These are phyloP conservation scores for Fregata magnificens DNA, from an alignment of 2,113 vertebrate species.

Conservation along the genomic window DNA sequence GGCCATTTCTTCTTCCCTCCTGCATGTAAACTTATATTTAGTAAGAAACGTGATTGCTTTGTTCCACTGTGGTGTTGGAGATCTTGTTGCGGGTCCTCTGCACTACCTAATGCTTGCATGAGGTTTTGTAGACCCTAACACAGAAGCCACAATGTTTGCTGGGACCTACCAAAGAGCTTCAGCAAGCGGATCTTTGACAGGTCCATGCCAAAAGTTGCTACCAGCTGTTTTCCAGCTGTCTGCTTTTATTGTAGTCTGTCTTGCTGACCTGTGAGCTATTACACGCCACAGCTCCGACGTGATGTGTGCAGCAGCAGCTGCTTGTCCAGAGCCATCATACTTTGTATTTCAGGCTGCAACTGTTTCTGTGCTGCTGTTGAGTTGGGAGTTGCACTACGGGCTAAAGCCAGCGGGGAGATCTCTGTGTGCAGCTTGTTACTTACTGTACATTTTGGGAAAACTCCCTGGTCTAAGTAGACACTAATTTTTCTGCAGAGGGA, in stretches of 20 bases:
- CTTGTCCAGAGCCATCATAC: neutral
- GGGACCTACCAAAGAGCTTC: neutral
- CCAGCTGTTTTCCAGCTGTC: constrained; percentile 13
- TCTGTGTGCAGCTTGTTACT: neutral
- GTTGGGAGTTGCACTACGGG: neutral
- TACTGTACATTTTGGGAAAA: neutral
- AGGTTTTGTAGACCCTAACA: neutral
- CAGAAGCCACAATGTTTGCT: neutral
- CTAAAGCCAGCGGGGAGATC: neutral
- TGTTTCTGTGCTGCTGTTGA: neutral
- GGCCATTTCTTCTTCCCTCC: neutral
- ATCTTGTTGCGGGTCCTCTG: neutral
- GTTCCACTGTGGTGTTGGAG: neutral
- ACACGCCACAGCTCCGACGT: neutral
- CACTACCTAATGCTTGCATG: neutral
- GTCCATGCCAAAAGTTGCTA: neutral
- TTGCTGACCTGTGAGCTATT: neutral
- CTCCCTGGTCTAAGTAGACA: neutral
- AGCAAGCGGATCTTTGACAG: neutral
- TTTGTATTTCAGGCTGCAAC: neutral
- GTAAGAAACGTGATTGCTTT: neutral
- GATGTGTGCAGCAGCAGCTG: constrained; percentile 3
- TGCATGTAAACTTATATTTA: neutral
- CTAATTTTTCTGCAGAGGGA: neutral
- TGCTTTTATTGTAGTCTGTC: neutral